phyloP scores from a whole-genome alignment of 2,797 vertebrate genomes.

The Macropus fuliginosus region DNA sequence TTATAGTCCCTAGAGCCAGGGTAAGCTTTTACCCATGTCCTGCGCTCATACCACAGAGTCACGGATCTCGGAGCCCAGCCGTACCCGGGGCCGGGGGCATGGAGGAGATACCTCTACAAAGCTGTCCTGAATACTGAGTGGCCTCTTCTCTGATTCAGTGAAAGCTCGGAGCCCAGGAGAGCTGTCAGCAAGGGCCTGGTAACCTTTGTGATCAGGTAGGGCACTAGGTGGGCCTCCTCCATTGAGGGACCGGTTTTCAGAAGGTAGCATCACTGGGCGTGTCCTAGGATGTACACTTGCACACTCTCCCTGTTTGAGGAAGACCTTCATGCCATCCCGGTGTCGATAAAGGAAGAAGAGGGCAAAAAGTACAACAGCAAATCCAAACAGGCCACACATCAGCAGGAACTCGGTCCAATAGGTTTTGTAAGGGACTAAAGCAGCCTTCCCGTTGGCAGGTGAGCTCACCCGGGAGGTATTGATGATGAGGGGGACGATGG shows the following conservation, averaged over 20 bases:
- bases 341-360: slow-evolving; percentile 92
- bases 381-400: slow-evolving; percentile 90
- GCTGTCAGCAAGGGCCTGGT: slow-evolving; percentile 95
- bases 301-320: slow-evolving; percentile 92
- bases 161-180: slow-evolving; percentile 88
- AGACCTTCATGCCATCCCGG: slow-evolving; percentile 91
- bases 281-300: slow-evolving; percentile 90
- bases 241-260: slow-evolving; percentile 93
- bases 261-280: slow-evolving; percentile 86
- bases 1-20: fast-evolving
- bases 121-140: slow-evolving; percentile 91
- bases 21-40: background rate
- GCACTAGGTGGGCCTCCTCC: slow-evolving; percentile 87
- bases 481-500: slow-evolving; percentile 63
- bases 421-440: slow-evolving; percentile 88
- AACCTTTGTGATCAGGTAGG: slow-evolving; percentile 93
- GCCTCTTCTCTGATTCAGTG: slow-evolving; percentile 92
- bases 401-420: slow-evolving; percentile 98
- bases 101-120: slow-evolving; percentile 92
- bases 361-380: slow-evolving; percentile 88
- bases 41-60: slow-evolving; percentile 94
- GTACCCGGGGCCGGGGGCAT: slow-evolving; percentile 94
- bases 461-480: slow-evolving; percentile 85
- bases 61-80: slow-evolving; percentile 97
- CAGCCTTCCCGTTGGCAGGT: slow-evolving; percentile 66